Base-by-base conservation (phyloP, 2,113 vertebrate genomes). In the Eulacestoma nigropectus region DNA sequence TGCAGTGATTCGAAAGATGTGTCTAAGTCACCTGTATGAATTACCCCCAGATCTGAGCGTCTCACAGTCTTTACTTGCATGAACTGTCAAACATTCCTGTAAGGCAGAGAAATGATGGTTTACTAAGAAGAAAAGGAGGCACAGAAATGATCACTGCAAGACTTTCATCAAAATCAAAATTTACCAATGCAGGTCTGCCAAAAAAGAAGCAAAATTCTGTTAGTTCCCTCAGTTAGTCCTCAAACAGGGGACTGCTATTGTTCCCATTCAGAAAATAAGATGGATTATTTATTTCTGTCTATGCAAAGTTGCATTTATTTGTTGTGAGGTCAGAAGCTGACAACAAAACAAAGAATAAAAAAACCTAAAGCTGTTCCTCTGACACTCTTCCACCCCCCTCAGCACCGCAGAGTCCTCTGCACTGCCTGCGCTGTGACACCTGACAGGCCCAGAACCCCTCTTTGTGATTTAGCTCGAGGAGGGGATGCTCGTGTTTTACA, bases 401-500 rank as follows among this genome's bases (percentile, higher is more conserved):
- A 0, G 69, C 56, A 16, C 76, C 6, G 1, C 14, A 1, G 56
- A 76, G 32, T 39, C 62, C 59, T 53, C 17, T 59, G 82, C 50
- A 55, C 69, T 69, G 86, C 72, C 80, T 84, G 64, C 0, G 1
- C 74, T 62, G 90, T 90, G 84, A 87, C 92, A 90, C 74, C 75
- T 81, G 93, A 85, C 94, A 82, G 65, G 60, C 79, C 42, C 67
- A 47, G 67, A 74, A 41, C 80, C 77, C 86, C 49, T 44, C 74
- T 49, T 8, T 49, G 91, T 6, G 5, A 53, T 82, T 89, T 37
- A 92, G 60, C 91, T 92, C 39, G 11, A 73, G 87, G 64, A 90
- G 91, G 65, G 80, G 85, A 91, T n/a, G 44, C 56, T 88, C 33
- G 3, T 93, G 93, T 95, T 93, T 70, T 72, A 53, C 89, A 84